Percentiles rank a stretch among this genome's conserved stretches.
Conservation (phyloP, 2,113 vertebrate species). For the Odocoileus virginianus region DNA sequence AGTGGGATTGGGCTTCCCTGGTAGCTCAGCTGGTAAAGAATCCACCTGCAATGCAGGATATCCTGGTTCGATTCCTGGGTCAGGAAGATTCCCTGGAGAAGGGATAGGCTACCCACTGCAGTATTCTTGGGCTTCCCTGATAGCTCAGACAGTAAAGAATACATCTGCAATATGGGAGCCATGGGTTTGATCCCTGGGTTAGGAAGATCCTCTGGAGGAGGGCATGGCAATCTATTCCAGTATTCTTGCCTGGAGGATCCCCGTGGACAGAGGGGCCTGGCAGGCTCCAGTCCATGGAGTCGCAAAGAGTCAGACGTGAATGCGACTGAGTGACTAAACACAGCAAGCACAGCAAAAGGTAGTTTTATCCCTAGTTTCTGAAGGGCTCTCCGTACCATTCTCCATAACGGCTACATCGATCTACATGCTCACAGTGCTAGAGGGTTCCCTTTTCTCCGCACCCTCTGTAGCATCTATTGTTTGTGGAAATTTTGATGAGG, state of each 20-base stretch:
- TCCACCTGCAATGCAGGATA: neutral
- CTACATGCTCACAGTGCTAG: neutral
- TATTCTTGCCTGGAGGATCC: neutral
- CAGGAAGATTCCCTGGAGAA: neutral
- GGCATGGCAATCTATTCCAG: neutral
- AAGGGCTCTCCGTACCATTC: neutral
- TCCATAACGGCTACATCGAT: neutral
- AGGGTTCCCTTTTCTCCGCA: neutral
- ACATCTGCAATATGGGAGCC: neutral
- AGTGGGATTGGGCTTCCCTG: neutral
- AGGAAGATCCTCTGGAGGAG: neutral
- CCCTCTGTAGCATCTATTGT: neutral
- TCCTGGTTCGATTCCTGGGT: neutral
- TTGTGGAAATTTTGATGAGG: neutral
- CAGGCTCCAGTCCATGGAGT: neutral
- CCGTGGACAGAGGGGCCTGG: accelerated
- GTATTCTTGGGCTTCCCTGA: neutral
- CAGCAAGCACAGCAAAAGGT: neutral
- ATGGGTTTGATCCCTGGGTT: neutral
- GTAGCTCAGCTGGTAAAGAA: neutral
- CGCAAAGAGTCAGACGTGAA: neutral
- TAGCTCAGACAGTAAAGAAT: neutral
- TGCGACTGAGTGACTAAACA: neutral
- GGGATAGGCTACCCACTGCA: neutral
- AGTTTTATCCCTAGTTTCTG: neutral